A percentile compares a stretch with the other conserved stretches of the same genome.
phyloP scores from a whole-genome alignment of 2,797 vertebrate genomes.

The Crax fasciolata region DNA sequence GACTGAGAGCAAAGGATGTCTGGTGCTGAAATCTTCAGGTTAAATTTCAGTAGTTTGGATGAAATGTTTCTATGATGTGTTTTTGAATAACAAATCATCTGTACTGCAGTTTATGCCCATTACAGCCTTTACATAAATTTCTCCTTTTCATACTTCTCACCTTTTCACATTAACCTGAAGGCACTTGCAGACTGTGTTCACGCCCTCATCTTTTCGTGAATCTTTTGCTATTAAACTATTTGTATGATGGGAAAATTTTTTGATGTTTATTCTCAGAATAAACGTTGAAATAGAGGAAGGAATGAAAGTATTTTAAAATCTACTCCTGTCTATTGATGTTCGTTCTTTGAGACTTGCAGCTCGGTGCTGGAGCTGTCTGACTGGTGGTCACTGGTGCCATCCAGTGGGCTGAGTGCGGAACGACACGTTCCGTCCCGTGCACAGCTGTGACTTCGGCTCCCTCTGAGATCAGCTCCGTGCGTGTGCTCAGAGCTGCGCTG shows the following conservation, averaged over 20 bases:
- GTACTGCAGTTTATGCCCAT: no score
- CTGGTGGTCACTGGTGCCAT: constrained; percentile 32
- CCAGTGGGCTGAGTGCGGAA: constrained; percentile 8
- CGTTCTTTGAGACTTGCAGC: neutral
- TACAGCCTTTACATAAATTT: no score
- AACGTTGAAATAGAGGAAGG: no score
- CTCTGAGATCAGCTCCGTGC: fast-evolving
- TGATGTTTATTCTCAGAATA: no score
- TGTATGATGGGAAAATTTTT: no score
- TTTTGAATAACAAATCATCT: neutral
- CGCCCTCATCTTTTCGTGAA: no score
- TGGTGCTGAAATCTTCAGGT: neutral
- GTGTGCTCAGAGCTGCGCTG: fast-evolving
- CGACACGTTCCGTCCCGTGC: fast-evolving
- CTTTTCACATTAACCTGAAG: no score
- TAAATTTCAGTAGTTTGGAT: neutral
- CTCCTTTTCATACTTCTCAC: no score
- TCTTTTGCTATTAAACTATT: no score
- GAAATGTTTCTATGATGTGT: neutral
- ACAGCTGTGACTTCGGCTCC: fast-evolving
- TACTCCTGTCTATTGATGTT: neutral
- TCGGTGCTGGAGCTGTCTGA: neutral
- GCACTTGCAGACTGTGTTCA: no score
- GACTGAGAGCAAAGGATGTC: neutral
- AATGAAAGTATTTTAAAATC: neutral